Conservation (phyloP, 2,888 invertebrate genomes). For the Coenonympha glycerion region DNA sequence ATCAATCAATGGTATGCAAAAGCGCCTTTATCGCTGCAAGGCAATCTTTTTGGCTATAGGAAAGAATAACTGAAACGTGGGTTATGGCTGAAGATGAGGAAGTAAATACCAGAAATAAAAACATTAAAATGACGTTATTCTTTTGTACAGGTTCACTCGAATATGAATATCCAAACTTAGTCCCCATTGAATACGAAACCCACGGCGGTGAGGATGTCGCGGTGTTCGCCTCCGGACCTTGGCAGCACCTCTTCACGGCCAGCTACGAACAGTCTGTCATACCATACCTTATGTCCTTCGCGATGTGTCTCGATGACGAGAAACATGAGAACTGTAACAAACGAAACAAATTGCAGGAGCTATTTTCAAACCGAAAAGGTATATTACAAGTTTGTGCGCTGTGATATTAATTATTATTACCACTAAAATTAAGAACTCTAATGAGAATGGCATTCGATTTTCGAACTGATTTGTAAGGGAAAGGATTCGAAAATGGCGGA, state of each 20-base stretch:
- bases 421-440: too few relatives aligned
- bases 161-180: conserved; percentile 77
- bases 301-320: conserved; percentile 79
- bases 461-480: too few relatives aligned
- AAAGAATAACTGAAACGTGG: too few relatives aligned
- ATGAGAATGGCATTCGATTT: too few relatives aligned
- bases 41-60: too few relatives aligned
- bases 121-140: not conserved
- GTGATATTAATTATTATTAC: conserved; percentile 38
- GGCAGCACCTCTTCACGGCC: conserved; percentile 87
- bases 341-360: conserved; percentile 27
- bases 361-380: conserved; percentile 29
- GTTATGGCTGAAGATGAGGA: too few relatives aligned
- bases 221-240: conserved; percentile 83
- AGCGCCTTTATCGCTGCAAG: too few relatives aligned
- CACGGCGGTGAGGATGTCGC: conserved; percentile 88
- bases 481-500: too few relatives aligned
- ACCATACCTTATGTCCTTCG: conserved; percentile 84
- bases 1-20: too few relatives aligned
- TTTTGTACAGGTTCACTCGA: conserved; percentile 52
- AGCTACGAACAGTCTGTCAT: conserved; percentile 86
- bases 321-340: conserved; percentile 60
- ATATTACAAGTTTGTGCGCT: conserved; percentile 35
- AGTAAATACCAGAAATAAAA: too few relatives aligned
- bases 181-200: conserved; percentile 79